Conservation (phyloP, 1,140 invertebrate genomes). For the Zaprionus vittiger region DNA sequence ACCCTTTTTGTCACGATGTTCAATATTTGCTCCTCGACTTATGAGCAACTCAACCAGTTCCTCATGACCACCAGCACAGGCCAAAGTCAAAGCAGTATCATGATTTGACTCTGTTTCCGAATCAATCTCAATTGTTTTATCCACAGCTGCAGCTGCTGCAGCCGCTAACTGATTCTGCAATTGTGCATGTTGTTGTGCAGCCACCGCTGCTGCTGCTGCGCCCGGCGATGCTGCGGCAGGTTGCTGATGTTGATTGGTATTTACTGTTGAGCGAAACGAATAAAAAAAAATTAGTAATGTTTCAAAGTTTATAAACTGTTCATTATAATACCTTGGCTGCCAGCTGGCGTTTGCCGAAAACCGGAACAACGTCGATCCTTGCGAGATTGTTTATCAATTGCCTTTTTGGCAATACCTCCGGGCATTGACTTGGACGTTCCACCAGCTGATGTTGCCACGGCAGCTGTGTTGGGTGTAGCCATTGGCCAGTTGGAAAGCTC, state of each 20-base stretch:
- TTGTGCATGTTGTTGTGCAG: slow-evolving; percentile 75
- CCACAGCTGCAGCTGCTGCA: slow-evolving; percentile 80
- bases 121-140: slow-evolving; percentile 94
- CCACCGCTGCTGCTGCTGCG: slow-evolving; percentile 50
- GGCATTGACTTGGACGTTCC: slow-evolving; percentile 72
- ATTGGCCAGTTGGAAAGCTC: slow-evolving; percentile 85
- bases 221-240: slow-evolving; percentile 48
- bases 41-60: slow-evolving; percentile 97
- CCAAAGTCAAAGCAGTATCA: slow-evolving; percentile 98
- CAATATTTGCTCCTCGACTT: slow-evolving; percentile 95
- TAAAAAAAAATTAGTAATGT: background rate
- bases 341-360: slow-evolving; percentile 84
- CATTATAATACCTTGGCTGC: slow-evolving; percentile 82
- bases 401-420: slow-evolving; percentile 84
- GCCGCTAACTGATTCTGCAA: slow-evolving; percentile 84
- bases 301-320: background rate
- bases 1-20: slow-evolving; percentile 99
- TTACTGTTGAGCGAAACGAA: slow-evolving; percentile 40
- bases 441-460: slow-evolving; percentile 29
- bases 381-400: slow-evolving; percentile 81
- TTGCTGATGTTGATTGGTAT: slow-evolving; percentile 73
- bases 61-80: slow-evolving; percentile 98
- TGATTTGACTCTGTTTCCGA: slow-evolving; percentile 99
- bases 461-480: slow-evolving; percentile 60
- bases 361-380: slow-evolving; percentile 78